A percentile compares a stretch with the other conserved stretches of the same genome.
Conservation (phyloP, 2,113 vertebrate genomes). For the Siniperca knerii region DNA sequence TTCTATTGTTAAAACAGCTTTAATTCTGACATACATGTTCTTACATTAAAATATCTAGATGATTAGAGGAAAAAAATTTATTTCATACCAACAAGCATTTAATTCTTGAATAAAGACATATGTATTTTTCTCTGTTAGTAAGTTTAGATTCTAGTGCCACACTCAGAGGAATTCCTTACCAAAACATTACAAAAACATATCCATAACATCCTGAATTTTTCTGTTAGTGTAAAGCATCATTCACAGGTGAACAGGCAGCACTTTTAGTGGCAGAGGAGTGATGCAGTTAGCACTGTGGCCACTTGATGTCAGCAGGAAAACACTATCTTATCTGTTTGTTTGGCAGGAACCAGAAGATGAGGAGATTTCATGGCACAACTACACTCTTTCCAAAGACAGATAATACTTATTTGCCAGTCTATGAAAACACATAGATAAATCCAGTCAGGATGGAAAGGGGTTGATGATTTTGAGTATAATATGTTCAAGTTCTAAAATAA, state of each 20-base stretch:
- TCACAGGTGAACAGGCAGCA: not conserved
- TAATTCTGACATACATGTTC: not conserved
- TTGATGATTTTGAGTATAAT: not conserved
- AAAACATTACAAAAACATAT: not conserved
- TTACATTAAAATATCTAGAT: not conserved
- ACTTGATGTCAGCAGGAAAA: conserved; percentile 76
- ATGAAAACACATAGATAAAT: not conserved
- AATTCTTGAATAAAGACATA: not conserved
- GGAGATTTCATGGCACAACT: conserved; percentile 26
- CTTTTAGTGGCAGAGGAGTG: not conserved
- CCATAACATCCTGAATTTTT: not conserved
- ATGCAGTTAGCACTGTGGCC: conserved; percentile 65
- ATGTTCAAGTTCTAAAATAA: not conserved
- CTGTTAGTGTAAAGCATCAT: not conserved
- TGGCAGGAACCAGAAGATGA: conserved; percentile 24
- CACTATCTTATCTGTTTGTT: conserved; percentile 41
- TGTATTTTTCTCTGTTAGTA: not conserved
- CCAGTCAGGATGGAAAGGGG: not conserved
- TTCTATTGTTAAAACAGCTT: conserved; percentile 51
- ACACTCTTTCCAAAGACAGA: conserved; percentile 1
- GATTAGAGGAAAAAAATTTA: not conserved
- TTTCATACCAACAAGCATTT: not conserved
- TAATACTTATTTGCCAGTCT: not conserved
- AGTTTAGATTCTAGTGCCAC: not conserved
- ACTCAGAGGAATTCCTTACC: not conserved